A percentile compares a stretch with the other conserved stretches of the same genome.
Evolutionary conservation across 1,140 invertebrate genomes (phyloP).

Genomic region (Pseudoatta argentina): DNA sequence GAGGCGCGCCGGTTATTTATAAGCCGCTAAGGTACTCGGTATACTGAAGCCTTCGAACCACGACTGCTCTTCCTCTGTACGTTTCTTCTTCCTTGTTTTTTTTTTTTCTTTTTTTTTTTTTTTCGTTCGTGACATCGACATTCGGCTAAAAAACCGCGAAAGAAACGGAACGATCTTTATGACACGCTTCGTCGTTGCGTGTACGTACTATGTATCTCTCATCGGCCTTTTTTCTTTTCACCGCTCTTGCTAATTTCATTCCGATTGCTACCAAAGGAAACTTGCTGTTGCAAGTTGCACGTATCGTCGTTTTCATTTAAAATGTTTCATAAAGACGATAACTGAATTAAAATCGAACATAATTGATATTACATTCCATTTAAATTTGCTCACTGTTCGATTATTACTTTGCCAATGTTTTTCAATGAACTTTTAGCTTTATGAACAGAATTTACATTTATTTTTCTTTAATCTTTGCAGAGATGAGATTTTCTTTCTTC

Average conservation of each 20-base stretch:
- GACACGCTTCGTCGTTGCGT: slow-evolving; percentile 65
- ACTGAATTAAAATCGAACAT: not conserved
- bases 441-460: not conserved
- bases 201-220: not conserved
- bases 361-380: not conserved
- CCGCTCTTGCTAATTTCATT: not conserved
- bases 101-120: not conserved
- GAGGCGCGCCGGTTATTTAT: slow-evolving; percentile 71
- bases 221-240: not conserved
- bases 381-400: not conserved
- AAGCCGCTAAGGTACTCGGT: slow-evolving; percentile 61
- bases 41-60: slow-evolving; percentile 55
- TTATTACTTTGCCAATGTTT: not conserved
- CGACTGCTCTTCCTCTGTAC: slow-evolving; percentile 3
- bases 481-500: not conserved
- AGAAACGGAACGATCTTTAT: slow-evolving; percentile 61
- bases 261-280: not conserved
- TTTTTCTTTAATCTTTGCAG: not conserved
- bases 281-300: not conserved
- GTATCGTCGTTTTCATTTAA: not conserved
- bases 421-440: not conserved
- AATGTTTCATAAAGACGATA: not conserved
- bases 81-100: not conserved
- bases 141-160: slow-evolving; percentile 39
- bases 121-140: slow-evolving; percentile 23